Base-by-base conservation (phyloP, 2,113 vertebrate genomes). In the Plecturocebus donacophilus region DNA sequence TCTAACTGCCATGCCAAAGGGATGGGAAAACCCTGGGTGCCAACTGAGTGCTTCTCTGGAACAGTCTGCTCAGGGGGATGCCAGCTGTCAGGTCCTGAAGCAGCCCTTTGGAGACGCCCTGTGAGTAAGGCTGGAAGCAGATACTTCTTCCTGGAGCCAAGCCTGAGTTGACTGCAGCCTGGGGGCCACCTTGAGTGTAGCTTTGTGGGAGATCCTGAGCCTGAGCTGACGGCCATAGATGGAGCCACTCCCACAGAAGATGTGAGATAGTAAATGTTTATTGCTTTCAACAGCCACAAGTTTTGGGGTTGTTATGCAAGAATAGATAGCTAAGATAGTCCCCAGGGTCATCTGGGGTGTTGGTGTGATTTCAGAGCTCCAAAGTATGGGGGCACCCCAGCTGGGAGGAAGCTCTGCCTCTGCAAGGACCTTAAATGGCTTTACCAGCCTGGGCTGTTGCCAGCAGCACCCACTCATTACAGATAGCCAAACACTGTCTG, bases 401-500 rank as follows among this genome's bases (percentile, higher is more conserved):
- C 45, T 61, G 66, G 49, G n/a, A 38, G 16, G 3, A n/a, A 14
- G 17, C 21, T 19, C 45, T 88, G 58, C 47, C n/a, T 68, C 47
- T 73, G 79, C 14, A 42, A 86, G 70, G 49, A n/a, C 30, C 7
- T 42, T 30, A 21, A 35, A 42, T 3, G 21, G 25, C 35, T 79
- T 32, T 40, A 35, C 30, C 77, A 85, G 90, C n/a, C 5, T 1
- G 45, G 38, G 61, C 68, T 40, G 10, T 71, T 52, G n/a, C 10
- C 25, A 2, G 40, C 9, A 52, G 52, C 91, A 0, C 0, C 0
- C 0, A 56, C 61, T 27, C 12, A 2, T 96, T 97, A 95, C 97
- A 96, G 97, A 98, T 96, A 98, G 97, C 95, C 96, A 90, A 86
- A 93, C 96, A 76, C 97, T 71, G 80, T 96, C 97, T 97, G 90